Conservation (phyloP, 1,140 invertebrate species). For the Vollenhovia emeryi region DNA sequence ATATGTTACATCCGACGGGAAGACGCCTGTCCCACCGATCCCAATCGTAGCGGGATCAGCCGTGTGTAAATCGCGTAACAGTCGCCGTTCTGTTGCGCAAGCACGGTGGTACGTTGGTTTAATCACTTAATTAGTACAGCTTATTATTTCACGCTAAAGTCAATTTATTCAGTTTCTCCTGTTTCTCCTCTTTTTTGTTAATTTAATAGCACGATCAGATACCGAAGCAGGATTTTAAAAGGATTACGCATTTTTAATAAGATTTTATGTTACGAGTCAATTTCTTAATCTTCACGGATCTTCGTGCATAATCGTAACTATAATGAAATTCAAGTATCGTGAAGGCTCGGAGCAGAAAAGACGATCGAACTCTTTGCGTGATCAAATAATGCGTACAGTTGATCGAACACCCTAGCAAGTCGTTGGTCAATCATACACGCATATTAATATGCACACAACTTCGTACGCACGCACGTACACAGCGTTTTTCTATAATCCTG, state of each 20-base stretch:
- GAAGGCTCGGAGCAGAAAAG: not conserved
- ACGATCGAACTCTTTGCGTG: not conserved
- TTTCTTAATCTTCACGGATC: not conserved
- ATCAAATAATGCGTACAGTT: not conserved
- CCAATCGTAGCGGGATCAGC: not conserved
- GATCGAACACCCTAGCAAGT: not conserved
- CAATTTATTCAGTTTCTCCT: not conserved
- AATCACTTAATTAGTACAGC: not conserved
- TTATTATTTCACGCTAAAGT: not conserved
- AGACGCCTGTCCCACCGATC: not conserved
- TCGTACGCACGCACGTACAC: not conserved
- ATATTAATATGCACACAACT: not conserved
- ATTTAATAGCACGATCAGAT: not conserved
- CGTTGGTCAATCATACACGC: not conserved
- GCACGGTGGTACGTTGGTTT: not conserved
- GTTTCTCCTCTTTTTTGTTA: not conserved
- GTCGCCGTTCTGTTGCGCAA: not conserved
- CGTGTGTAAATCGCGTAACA: not conserved
- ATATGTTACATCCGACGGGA: conserved; percentile 3
- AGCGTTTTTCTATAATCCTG: not conserved
- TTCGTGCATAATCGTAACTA: not conserved
- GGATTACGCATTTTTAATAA: not conserved
- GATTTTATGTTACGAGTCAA: not conserved
- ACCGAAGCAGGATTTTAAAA: too few relatives aligned
- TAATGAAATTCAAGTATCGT: not conserved